phyloP scores from a whole-genome alignment of 1,140 invertebrate genomes.

The Hycleus phaleratus region DNA sequence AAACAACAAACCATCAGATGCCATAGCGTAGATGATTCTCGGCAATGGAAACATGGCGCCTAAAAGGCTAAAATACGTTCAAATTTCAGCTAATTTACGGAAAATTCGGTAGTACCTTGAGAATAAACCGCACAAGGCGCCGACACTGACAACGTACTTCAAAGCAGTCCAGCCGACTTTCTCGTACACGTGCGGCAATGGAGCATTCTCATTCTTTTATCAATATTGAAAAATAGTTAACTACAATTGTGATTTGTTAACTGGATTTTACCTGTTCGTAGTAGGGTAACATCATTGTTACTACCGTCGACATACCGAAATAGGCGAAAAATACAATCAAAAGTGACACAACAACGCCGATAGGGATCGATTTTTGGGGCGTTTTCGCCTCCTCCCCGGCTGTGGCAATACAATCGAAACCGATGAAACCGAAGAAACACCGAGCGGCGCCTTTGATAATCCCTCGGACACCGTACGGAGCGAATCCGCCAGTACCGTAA shows the following conservation, averaged over 20 bases:
- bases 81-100: constrained; percentile 47
- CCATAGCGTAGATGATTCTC: constrained; percentile 83
- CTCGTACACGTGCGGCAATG: constrained; percentile 63
- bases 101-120: constrained; percentile 46
- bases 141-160: constrained; percentile 64
- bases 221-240: constrained; percentile 19
- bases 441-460: constrained; percentile 76
- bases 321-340: constrained; percentile 79
- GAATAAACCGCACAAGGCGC: constrained; percentile 64
- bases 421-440: constrained; percentile 88
- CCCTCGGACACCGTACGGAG: constrained; percentile 71
- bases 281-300: constrained; percentile 87
- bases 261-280: constrained; percentile 56
- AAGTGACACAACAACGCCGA: constrained; percentile 78
- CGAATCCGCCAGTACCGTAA: constrained; percentile 68
- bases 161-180: constrained; percentile 59
- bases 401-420: constrained; percentile 85
- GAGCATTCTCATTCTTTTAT: constrained; percentile 53
- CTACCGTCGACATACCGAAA: constrained; percentile 75
- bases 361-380: constrained; percentile 81
- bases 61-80: constrained; percentile 52
- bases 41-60: constrained; percentile 83
- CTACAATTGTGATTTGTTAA: constrained; percentile 9
- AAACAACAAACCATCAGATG: constrained; percentile 75
- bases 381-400: constrained; percentile 77